Evolutionary conservation across 2,888 invertebrate genomes (phyloP), one percentile per base, ranked within the genome.

Genomic region (Pammene fasciana): DNA sequence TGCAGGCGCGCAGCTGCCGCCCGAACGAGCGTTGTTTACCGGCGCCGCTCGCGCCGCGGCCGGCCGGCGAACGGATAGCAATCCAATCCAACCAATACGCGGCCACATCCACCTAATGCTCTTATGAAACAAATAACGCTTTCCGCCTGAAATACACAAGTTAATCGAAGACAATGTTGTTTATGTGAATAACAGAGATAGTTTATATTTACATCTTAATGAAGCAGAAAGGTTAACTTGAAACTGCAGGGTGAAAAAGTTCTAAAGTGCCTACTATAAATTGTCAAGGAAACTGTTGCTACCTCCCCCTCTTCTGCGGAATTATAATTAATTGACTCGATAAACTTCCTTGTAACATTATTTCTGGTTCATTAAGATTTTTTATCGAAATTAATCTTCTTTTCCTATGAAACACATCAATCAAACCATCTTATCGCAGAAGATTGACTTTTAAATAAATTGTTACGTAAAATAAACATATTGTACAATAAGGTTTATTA

Each of bases 1-100:
- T 85, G 89, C 92, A 91, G 91, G 73, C 78, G 80, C 77, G 79
- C 89, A 87, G 88, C 86, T 86, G 87, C 83, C 84, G 85, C 81
- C 79, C 79, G 82, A 80, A 73, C 78, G 82, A 82, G 80, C 82
- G 80, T 82, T 90, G 89, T 90, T 89, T 90, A 88, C 90, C 86
- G 87, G 79, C 80, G 79, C 77, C 72, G 56, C 43, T 46, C 57
- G 65, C 62, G 65, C 54, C 64, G 60, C 52, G 62, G 52, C 67
- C 43, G 34, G 18, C 18, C 66, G 55, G 71, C 78, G 74, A 75
- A 75, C 79, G 79, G 79, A 85, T 85, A 81, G 64, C 64, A 59
- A 59, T 59, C 45, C 59, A 45, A 59, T 59, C 64, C 76, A 79
- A 79, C 80, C 80, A 77, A 76, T 76, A 77, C 73, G 77, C 82